Conservation (phyloP, 1,140 invertebrate species). For the Leguminivora glycinivorella region DNA sequence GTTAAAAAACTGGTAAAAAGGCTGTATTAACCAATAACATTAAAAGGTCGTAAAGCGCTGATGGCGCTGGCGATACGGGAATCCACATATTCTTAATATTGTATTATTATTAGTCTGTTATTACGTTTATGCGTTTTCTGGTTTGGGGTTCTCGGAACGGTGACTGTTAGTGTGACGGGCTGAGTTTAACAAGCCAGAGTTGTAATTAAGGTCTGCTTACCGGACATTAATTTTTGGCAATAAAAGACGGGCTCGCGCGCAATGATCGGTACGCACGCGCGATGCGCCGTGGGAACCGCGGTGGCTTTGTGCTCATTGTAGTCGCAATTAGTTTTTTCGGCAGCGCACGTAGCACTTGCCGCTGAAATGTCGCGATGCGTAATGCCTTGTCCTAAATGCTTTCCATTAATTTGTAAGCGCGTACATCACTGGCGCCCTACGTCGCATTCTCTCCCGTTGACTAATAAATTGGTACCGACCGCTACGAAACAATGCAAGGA, state of each 20-base stretch:
- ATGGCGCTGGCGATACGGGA: slow-evolving; percentile 43
- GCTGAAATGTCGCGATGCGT: slow-evolving; percentile 66
- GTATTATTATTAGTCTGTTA: slow-evolving; percentile 60
- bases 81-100: slow-evolving; percentile 51
- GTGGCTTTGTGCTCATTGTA: slow-evolving; percentile 73
- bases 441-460: neutral
- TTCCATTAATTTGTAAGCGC: slow-evolving; percentile 59
- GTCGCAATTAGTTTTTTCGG: slow-evolving; percentile 73
- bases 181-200: slow-evolving; percentile 51
- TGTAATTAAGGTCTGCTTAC: slow-evolving; percentile 74
- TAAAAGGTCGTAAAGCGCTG: slow-evolving; percentile 58
- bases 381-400: slow-evolving; percentile 65
- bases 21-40: slow-evolving; percentile 60
- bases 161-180: slow-evolving; percentile 46
- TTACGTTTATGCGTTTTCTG: slow-evolving; percentile 52
- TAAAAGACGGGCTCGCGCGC: slow-evolving; percentile 70
- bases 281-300: slow-evolving; percentile 74
- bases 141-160: slow-evolving; percentile 52
- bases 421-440: slow-evolving; percentile 36
- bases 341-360: slow-evolving; percentile 56
- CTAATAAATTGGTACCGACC: neutral
- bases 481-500: neutral
- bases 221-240: slow-evolving; percentile 78
- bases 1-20: slow-evolving; percentile 41
- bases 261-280: slow-evolving; percentile 67